Percentiles rank a stretch among this genome's conserved stretches.
Evolutionary conservation across 92 coral and sea anemone species (phyloP).

Genomic region (Montipora capitata): DNA sequence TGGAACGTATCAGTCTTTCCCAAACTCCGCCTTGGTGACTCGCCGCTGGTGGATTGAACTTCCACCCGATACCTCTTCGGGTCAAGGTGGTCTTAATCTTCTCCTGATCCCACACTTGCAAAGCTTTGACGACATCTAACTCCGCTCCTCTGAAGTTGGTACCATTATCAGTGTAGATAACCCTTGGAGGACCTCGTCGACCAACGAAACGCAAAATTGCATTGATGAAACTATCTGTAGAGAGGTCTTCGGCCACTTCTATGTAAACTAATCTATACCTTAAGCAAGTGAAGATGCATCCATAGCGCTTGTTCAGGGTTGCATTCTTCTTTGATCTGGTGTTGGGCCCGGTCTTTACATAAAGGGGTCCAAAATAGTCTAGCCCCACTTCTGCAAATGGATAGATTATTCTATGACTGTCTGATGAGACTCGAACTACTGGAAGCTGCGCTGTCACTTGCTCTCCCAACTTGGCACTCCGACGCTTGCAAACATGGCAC

Average conservation of each 20-base stretch:
- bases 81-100: background rate
- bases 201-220: slow-evolving; percentile 73
- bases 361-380: slow-evolving; percentile 73
- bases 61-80: too few relatives aligned
- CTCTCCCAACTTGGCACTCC: slow-evolving; percentile 62
- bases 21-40: too few relatives aligned
- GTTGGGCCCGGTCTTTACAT: slow-evolving; percentile 56
- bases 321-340: too few relatives aligned
- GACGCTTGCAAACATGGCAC: too few relatives aligned
- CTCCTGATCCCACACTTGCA: slow-evolving; percentile 1
- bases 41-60: too few relatives aligned
- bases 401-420: slow-evolving; percentile 62
- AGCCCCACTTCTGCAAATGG: slow-evolving; percentile 80
- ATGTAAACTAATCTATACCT: too few relatives aligned
- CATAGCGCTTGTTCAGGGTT: too few relatives aligned
- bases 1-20: too few relatives aligned
- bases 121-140: background rate
- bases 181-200: slow-evolving; percentile 68
- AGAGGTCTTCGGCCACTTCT: too few relatives aligned
- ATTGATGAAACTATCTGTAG: slow-evolving; percentile 72
- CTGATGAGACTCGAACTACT: slow-evolving; percentile 64
- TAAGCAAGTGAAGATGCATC: too few relatives aligned
- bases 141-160: slow-evolving; percentile 66
- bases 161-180: slow-evolving; percentile 80
- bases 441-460: slow-evolving; percentile 73